Percentiles rank a stretch among this genome's conserved stretches.
These are phyloP conservation scores for Cotesia chilonis DNA, from an alignment of 1,140 invertebrate genomes.

Conservation along the genomic window DNA sequence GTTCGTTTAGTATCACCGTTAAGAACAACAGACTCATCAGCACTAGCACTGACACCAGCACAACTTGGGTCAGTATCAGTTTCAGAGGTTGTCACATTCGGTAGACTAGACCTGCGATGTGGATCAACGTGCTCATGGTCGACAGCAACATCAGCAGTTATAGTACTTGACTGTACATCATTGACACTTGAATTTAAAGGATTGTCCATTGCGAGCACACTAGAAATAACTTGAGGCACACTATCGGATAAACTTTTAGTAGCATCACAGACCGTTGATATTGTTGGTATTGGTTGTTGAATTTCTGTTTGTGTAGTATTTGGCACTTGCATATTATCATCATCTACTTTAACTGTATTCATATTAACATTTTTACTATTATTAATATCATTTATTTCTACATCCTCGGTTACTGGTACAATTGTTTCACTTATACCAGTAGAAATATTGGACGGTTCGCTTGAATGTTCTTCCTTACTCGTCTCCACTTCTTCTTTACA, in stretches of 20 bases:
- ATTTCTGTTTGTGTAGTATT: conserved; percentile 62
- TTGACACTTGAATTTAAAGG: conserved; percentile 43
- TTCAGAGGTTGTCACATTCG: conserved; percentile 62
- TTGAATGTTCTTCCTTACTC: conserved; percentile 52
- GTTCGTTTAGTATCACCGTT: conserved; percentile 47
- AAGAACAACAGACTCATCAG: conserved; percentile 62
- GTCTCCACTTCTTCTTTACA: conserved; percentile 59
- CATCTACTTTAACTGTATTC: conserved; percentile 55
- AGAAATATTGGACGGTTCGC: conserved; percentile 71
- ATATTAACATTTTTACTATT: conserved; percentile 64
- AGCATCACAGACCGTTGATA: conserved; percentile 78
- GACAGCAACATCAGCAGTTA: not conserved
- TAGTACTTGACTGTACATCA: conserved; percentile 3
- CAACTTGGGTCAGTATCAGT: no score
- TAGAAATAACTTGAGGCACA: conserved; percentile 65
- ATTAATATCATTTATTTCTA: conserved; percentile 61
- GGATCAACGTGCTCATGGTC: conserved; percentile 54
- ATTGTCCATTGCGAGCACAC: conserved; percentile 56
- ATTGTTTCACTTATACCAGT: conserved; percentile 66
- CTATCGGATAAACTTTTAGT: conserved; percentile 63
- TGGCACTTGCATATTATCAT: conserved; percentile 67
- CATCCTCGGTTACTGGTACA: conserved; percentile 53
- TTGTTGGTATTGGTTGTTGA: conserved; percentile 71
- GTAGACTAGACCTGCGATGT: conserved; percentile 71
- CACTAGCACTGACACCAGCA: no score